Evolutionary conservation across 2,888 invertebrate species (phyloP).

Genomic region (Epirrhoe tristata): DNA sequence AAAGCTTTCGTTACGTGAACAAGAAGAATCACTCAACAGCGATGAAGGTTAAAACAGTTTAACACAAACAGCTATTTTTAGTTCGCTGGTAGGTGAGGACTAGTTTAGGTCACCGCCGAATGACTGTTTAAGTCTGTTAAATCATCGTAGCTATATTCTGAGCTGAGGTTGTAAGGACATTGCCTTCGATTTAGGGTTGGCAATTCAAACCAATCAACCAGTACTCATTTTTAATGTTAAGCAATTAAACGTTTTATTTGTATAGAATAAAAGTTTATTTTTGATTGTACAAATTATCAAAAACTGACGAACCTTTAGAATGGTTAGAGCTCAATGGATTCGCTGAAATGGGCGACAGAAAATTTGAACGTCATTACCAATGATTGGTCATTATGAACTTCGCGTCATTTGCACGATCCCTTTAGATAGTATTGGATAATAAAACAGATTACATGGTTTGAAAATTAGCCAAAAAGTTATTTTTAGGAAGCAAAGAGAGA

Average conservation of each 20-base stretch:
- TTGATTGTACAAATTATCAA: neutral
- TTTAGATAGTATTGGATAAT: no score
- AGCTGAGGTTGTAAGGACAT: slow-evolving; percentile 68
- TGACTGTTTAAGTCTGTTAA: slow-evolving; percentile 56
- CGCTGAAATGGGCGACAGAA: neutral
- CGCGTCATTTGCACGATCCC: no score
- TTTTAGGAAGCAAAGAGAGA: no score
- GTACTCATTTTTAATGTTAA: neutral
- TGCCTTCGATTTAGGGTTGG: slow-evolving; percentile 62
- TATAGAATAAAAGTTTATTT: neutral
- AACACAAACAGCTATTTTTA: slow-evolving; percentile 23
- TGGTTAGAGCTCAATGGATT: no score
- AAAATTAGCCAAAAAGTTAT: no score
- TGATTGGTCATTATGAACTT: no score
- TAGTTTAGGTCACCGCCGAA: slow-evolving; percentile 59
- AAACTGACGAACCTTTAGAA: neutral
- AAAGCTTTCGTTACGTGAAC: neutral
- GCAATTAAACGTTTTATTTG: neutral
- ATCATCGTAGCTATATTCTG: slow-evolving; percentile 75
- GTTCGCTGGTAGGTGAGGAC: slow-evolving; percentile 36
- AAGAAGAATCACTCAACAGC: neutral
- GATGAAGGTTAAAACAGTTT: slow-evolving; percentile 17
- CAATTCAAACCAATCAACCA: neutral
- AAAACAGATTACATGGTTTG: no score
- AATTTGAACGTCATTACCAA: no score